phyloP scores from a whole-genome alignment of 2,113 vertebrate genomes.

The Myiozetetes cayanensis region DNA sequence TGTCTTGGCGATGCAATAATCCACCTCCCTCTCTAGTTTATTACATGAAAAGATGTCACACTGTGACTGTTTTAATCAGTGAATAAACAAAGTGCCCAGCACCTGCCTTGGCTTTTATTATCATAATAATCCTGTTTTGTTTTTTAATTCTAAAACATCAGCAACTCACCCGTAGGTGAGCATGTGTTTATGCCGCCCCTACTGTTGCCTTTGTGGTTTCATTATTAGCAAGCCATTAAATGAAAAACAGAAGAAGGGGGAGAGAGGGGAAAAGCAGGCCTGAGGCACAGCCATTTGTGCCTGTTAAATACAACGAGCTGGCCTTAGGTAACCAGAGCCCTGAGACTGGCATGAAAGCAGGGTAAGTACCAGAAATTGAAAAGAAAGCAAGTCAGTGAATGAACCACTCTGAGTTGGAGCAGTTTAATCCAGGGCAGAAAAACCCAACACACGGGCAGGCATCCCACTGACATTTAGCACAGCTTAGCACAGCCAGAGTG shows the following conservation, averaged over 20 bases:
- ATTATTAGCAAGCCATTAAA: slow-evolving; percentile 72
- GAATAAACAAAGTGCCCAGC: slow-evolving; percentile 44
- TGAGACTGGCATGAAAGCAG: slow-evolving; percentile 37
- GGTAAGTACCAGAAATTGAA: slow-evolving; percentile 18
- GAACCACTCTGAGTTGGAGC: neutral
- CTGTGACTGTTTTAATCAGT: slow-evolving; percentile 43
- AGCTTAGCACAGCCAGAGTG: slow-evolving; percentile 26
- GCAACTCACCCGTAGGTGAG: slow-evolving; percentile 56
- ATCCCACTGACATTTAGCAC: slow-evolving; percentile 46
- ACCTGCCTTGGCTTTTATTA: slow-evolving; percentile 51
- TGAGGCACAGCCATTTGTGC: slow-evolving; percentile 44
- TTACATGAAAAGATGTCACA: slow-evolving; percentile 14
- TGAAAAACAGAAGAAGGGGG: slow-evolving; percentile 23
- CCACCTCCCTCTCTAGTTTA: slow-evolving; percentile 1
- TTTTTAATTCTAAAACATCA: slow-evolving; percentile 47
- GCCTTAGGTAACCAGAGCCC: slow-evolving; percentile 55
- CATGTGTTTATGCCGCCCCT: slow-evolving; percentile 60
- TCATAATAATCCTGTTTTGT: slow-evolving; percentile 3
- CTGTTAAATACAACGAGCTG: slow-evolving; percentile 52
- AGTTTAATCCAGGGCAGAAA: slow-evolving; percentile 20
- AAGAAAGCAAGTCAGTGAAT: slow-evolving; percentile 30
- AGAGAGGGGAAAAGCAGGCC: neutral
- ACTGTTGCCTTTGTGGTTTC: slow-evolving; percentile 66
- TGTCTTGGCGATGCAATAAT: neutral
- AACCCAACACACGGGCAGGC: neutral